Base-by-base conservation (phyloP, 2,888 invertebrate genomes). In the Ornithoptera alexandrae region DNA sequence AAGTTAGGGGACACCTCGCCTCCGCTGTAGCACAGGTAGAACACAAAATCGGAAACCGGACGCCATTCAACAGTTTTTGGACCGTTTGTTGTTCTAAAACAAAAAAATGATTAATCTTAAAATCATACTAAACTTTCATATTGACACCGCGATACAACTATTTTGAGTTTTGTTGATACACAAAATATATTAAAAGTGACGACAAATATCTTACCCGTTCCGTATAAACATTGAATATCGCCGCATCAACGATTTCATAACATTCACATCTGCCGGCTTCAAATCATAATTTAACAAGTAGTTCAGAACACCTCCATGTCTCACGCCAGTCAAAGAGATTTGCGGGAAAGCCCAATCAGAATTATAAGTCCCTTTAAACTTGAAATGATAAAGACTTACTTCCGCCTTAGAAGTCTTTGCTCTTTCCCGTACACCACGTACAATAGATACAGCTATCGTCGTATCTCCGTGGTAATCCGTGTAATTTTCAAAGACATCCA, bases 401-500 rank as follows among this genome's bases (percentile, higher is more conserved):
- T 78, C 77, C 2, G 78, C 78, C 10, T 56, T 77, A 0, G 90
- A 87, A 1, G 83, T 84, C 1, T 72, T 64, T 1, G 84, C 84
- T 72, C 92, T 84, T 75, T 89, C 89, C 24, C 76, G 78, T 2
- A 82, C 84, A 15, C 83, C 83, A 78, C 84, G 82, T 42, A 90
- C 84, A 2, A 80, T 78, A 0, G 92, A 82, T 7, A 89, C 79
- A 1, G 84, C 73, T 7, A 88, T 79, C 50, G 87, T 75, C 2
- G 84, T 84, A 63, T 92, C 92, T 22, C 92, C 92, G 56, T 88
- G 78, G 68, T 85, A 92, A 22, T 86, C 85, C 36, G 92, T 78
- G 70, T 78, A 92, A 72, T 90, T 87, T 67, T 86, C 81, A 65
- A 90, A 85, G 0, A 82, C 82, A 1, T 76, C 82, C 79, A 86